Conservation (phyloP, 2,797 vertebrate species). For the Tapirus indicus region DNA sequence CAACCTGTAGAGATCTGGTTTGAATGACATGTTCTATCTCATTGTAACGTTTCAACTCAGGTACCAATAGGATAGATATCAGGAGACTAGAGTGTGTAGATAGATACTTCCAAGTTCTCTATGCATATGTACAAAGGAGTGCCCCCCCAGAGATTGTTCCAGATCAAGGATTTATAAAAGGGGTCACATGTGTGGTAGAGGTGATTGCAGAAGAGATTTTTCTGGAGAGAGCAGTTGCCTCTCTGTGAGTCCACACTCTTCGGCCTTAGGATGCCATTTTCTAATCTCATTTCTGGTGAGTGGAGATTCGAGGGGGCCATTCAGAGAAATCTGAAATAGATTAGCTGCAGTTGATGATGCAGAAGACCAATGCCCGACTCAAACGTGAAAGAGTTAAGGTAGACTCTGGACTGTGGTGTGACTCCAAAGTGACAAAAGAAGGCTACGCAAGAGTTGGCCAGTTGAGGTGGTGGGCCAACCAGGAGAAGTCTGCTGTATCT, state of each 20-base stretch:
- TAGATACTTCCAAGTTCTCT: background rate
- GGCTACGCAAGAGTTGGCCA: background rate
- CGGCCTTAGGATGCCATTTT: background rate
- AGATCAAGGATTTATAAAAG: background rate
- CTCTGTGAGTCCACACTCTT: background rate
- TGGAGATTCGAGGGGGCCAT: background rate
- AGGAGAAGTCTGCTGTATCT: background rate
- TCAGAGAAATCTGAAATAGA: background rate
- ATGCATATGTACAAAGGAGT: background rate
- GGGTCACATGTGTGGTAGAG: background rate
- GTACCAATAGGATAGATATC: background rate
- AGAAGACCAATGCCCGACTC: background rate
- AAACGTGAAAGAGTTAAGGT: background rate
- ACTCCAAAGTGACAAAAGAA: background rate
- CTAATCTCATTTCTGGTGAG: background rate
- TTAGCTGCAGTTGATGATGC: background rate
- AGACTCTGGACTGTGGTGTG: background rate
- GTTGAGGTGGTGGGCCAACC: too few relatives aligned
- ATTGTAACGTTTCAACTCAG: background rate
- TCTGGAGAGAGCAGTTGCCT: background rate
- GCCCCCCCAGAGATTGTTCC: background rate
- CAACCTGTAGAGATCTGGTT: background rate
- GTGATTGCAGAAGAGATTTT: background rate
- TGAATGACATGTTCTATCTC: background rate
- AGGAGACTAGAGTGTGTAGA: background rate